Evolutionary conservation across 1,140 invertebrate species (phyloP).

Genomic region (Drosophila punjabiensis): DNA sequence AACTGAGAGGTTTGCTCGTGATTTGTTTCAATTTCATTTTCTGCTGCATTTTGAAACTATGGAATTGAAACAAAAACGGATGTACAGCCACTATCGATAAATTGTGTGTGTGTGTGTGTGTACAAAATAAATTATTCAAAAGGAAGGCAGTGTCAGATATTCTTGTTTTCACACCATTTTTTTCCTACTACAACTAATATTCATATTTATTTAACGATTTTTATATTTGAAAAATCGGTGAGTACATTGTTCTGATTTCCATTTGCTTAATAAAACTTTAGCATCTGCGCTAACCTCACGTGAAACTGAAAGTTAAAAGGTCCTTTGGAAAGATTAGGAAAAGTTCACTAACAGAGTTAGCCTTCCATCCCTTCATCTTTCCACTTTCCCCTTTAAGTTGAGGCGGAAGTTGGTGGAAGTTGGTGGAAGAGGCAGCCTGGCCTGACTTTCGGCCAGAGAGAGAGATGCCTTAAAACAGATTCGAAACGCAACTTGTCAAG

Average conservation of each 20-base stretch:
- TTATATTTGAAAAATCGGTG: not conserved
- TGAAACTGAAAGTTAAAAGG: conserved; percentile 16
- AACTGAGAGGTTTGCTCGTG: not conserved
- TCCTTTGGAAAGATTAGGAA: conserved; percentile 26
- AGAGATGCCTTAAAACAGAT: conserved; percentile 32
- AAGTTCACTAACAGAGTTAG: conserved; percentile 21
- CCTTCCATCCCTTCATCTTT: not conserved
- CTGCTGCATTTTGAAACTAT: not conserved
- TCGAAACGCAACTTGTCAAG: conserved; percentile 40
- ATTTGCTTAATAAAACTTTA: conserved; percentile 1
- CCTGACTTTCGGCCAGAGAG: conserved; percentile 18
- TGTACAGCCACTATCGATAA: not conserved
- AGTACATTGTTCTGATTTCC: not conserved
- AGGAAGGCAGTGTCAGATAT: not conserved
- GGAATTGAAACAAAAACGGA: not conserved
- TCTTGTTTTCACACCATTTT: not conserved
- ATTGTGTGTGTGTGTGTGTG: not conserved
- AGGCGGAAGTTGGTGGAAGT: conserved; percentile 22
- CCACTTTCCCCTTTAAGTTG: not conserved
- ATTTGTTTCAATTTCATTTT: not conserved
- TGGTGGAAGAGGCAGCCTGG: not conserved
- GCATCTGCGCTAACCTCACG: conserved; percentile 1
- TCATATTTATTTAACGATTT: not conserved
- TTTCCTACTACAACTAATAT: not conserved
- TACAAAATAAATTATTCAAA: not conserved